Evolutionary conservation across 1,140 invertebrate species (phyloP), one percentile per base, ranked within the genome.

Genomic region (Bursaphelenchus mucronatus): DNA sequence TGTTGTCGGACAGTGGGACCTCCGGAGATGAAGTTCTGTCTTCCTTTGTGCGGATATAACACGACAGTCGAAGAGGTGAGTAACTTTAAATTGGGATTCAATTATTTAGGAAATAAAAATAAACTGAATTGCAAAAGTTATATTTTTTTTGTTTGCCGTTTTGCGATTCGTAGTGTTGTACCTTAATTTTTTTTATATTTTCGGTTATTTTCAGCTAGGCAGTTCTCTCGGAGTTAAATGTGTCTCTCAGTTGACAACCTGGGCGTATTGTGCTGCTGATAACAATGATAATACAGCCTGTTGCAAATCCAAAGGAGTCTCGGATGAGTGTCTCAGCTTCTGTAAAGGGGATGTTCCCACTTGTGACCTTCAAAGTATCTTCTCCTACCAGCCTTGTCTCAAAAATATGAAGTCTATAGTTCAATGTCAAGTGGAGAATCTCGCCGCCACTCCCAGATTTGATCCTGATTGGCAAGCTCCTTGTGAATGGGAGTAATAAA

Each of bases 261-360:
- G 76, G 76, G 74, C 76, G 4, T 78, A 78, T 68, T 78, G 76
- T 70, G 75, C 76, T 5, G 62, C 75, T 30, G 76, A 78, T 46
- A 54, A 59, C 17, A 74, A 66, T 15, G 76, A 78, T 56, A 79
- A 75, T 43, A 78, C 78, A n/a, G 68, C 51, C 10, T 78, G 76
- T 56, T 78, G 76, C 58, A 67, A 61, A 44, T 11, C 63, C 0
- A 78, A 76, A 69, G 76, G 76, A 21, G 74, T 78, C 19, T 57
- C 68, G 8, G 39, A 62, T 19, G 76, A 78, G 46, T 78, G 76
- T 57, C 44, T 76, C 10, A 76, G 74, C 15, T 78, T 78, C 63
- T 78, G 76, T 56, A 71, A 77, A 63, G 76, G 76, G 40, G 70
- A 78, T 21, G 76, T 80, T 11, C 76, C 76, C 8, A 80, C 76